Percentiles rank a stretch among this genome's conserved stretches.
Evolutionary conservation across 2,888 invertebrate species (phyloP).

Genomic region (Galeruca laticollis): DNA sequence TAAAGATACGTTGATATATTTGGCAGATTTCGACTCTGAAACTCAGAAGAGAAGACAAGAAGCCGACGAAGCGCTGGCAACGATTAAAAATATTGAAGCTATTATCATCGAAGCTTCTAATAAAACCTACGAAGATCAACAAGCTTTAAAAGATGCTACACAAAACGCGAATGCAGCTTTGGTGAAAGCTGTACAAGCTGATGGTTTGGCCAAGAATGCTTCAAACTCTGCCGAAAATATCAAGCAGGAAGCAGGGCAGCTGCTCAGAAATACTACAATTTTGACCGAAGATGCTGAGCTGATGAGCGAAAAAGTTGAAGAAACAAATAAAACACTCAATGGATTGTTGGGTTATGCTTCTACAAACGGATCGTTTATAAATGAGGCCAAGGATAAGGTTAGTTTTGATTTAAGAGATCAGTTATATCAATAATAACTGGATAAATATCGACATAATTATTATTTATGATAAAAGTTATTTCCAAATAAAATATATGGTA

Average conservation of each 20-base stretch:
- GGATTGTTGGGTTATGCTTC: constrained; percentile 75
- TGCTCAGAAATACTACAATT: constrained; percentile 80
- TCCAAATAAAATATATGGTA: no score
- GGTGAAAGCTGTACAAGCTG: constrained; percentile 80
- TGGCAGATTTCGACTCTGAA: constrained; percentile 89
- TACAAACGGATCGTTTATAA: constrained; percentile 78
- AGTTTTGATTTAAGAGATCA: constrained; percentile 1
- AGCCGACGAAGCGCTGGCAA: constrained; percentile 82
- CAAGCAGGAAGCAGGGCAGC: constrained; percentile 80
- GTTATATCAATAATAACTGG: no score
- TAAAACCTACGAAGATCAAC: constrained; percentile 78
- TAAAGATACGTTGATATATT: no score
- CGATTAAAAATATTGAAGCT: constrained; percentile 82
- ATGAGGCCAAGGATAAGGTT: constrained; percentile 80
- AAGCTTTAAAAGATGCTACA: constrained; percentile 81
- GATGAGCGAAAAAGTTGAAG: constrained; percentile 76
- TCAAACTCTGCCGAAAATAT: constrained; percentile 85
- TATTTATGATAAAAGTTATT: no score
- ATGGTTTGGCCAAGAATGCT: constrained; percentile 81
- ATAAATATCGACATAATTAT: no score
- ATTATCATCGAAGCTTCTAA: constrained; percentile 79
- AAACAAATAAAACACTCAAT: constrained; percentile 77
- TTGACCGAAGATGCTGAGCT: constrained; percentile 84
- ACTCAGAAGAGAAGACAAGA: constrained; percentile 87
- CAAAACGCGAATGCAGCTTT: constrained; percentile 81